phyloP scores from a whole-genome alignment of 2,113 vertebrate genomes.

The Progne subis region DNA sequence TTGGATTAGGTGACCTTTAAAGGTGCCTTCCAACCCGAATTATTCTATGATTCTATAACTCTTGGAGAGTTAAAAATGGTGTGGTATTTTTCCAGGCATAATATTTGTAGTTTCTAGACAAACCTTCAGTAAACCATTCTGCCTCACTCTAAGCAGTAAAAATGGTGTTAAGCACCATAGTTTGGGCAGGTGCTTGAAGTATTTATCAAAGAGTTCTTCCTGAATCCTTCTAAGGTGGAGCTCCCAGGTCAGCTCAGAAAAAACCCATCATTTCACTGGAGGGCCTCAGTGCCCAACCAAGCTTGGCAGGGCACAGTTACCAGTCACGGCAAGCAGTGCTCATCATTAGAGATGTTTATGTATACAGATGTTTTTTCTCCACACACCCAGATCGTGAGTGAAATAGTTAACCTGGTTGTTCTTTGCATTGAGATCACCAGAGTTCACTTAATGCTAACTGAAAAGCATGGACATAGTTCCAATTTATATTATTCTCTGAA shows the following conservation, averaged over 20 bases:
- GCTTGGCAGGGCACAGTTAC: not conserved
- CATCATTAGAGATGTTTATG: not conserved
- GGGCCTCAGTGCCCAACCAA: not conserved
- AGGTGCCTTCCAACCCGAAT: not conserved
- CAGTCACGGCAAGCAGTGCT: not conserved
- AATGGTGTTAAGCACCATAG: not conserved
- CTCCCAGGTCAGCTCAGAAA: not conserved
- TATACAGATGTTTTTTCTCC: not conserved
- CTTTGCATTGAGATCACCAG: not conserved
- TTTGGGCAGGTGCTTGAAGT: not conserved
- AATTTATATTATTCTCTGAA: not conserved
- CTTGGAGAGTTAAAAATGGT: not conserved
- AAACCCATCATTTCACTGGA: accelerated
- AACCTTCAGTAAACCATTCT: not conserved
- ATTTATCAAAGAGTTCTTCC: not conserved
- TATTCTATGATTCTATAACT: not conserved
- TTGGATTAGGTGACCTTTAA: not conserved
- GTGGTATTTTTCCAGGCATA: not conserved
- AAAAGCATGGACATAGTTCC: not conserved
- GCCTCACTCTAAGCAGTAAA: not conserved
- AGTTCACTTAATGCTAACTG: not conserved
- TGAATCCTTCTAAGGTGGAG: not conserved
- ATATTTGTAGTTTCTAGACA: not conserved
- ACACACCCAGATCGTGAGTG: not conserved
- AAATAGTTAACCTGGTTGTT: not conserved